phyloP scores from a whole-genome alignment of 2,797 vertebrate genomes.

The Nasua narica region DNA sequence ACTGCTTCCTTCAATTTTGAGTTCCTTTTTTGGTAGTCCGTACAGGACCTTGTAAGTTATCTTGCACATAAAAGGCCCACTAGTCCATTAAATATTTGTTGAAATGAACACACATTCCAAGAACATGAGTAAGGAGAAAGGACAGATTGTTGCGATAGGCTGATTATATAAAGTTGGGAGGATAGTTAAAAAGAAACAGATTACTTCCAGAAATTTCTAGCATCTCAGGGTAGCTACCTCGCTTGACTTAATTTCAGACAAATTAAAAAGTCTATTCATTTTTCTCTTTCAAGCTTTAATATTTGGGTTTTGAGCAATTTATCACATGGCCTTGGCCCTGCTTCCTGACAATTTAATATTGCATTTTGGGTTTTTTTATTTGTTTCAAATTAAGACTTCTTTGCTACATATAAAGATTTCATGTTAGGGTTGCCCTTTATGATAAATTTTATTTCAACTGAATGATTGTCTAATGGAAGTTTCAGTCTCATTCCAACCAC shows the following conservation, averaged over 20 bases:
- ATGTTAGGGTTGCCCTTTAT: background rate
- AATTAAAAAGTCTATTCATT: background rate
- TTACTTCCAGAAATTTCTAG: background rate
- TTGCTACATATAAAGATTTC: background rate
- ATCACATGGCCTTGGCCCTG: background rate
- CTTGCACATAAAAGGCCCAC: background rate
- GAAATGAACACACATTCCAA: background rate
- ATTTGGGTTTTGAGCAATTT: background rate
- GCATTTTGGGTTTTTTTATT: background rate
- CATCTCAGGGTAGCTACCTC: background rate
- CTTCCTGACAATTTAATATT: constrained; percentile 51
- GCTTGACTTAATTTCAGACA: background rate
- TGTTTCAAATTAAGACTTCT: constrained; percentile 45
- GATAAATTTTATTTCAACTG: constrained; percentile 39
- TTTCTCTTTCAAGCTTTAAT: constrained; percentile 26
- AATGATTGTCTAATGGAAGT: constrained; percentile 10
- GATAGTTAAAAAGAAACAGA: background rate
- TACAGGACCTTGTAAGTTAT: background rate
- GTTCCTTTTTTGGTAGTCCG: background rate
- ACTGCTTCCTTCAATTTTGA: background rate
- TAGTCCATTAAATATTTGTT: background rate
- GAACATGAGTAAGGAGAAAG: background rate
- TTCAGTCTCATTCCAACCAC: constrained; percentile 32
- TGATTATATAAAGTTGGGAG: background rate
- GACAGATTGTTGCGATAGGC: background rate